Base-by-base conservation (phyloP, 2,888 invertebrate species). In the Panzeria rudis region DNA sequence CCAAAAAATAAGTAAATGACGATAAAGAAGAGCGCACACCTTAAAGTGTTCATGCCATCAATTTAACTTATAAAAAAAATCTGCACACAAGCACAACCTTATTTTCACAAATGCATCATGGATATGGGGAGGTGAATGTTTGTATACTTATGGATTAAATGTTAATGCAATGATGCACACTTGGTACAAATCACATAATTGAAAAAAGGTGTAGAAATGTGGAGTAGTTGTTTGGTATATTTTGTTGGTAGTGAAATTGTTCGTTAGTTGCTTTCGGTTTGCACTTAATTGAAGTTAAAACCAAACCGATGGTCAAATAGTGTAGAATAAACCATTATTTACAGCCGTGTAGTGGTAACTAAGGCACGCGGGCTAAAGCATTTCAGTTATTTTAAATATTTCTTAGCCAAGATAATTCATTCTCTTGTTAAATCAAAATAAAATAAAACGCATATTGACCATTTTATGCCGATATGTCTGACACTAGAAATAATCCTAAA, bases 31-130 rank as follows among this genome's bases (percentile, higher is more conserved):
- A 77, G 59, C 64, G 79, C 78, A 77, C 82, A 85, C 78, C 77
- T 81, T 77, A 79, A 85, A 85, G 52, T 68, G 59, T 79, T 82
- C 61, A 82, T 75, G 84, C 83, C 87, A 88, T 89, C 87, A 88
- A 89, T 89, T 88, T 89, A 87, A 86, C 73, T 88, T 86, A 87
- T 84, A 86, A 82, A 84, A 81, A 84, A 84, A 81, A 84, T 69
- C 38, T 68, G 11, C 20, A 73, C 73, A 66, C 15, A 64, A 41
- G 15, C 44, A 68, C 47, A 35, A 81, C 29, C 7, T 35, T 35
- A 35, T 35, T 35, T 8, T 2, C 7, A 9, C 35, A 35, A 35
- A 35, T 9, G 35, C 6, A 11, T 38, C 50, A 50, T 15, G 15
- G 8, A 17, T 4, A 17, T 50, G n/a, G 35, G 59, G 15, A 50